Base-by-base conservation (phyloP, 1,140 invertebrate species). In the Drosophila lini region DNA sequence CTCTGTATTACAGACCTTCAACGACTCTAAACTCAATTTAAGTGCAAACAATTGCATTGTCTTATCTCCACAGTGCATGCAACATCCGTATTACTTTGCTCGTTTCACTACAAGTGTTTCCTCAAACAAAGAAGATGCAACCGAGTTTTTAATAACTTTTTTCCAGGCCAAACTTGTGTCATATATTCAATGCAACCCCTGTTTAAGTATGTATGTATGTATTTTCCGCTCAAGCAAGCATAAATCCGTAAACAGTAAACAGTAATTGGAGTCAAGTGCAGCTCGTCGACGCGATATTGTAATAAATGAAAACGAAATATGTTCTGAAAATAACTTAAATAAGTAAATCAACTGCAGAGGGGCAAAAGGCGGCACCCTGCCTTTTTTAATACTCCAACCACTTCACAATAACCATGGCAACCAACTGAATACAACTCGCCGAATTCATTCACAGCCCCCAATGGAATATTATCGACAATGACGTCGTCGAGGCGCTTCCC, bases 191-290 rank as follows among this genome's bases (percentile, higher is more conserved):
- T 44, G 48, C 61, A 45, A 42, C 48, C 38, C 34, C n/a, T 16
- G 38, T 57, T 60, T 65, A 73, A 82, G 13, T 19, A 45, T 6
- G n/a, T n/a, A 19, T 19, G 1, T 48, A 5, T 77, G 74, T 50
- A 60, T 86, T 86, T 86, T 86, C 67, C 73, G 83, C 83, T 86
- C 71, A 83, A 71, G 83, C 83, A 69, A 86, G 83, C 83, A 77
- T 67, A 86, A 86, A 88, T 86, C 83, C 83, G 83, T 83, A 86
- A 86, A 83, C 84, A 86, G 61, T 74, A 63, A 76, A 63, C 57
- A 69, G 77, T 83, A 86, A 86, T 83, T 86, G 84, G 80, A 88
- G 83, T 86, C 80, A 86, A 86, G 83, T 88, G 82, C 82, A 85
- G 47, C 61, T 59, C 40, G 34, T 28, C 22, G 44, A 53, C 47